Base-by-base conservation (phyloP, 2,888 invertebrate species). In the Meliscaeva auricollis region DNA sequence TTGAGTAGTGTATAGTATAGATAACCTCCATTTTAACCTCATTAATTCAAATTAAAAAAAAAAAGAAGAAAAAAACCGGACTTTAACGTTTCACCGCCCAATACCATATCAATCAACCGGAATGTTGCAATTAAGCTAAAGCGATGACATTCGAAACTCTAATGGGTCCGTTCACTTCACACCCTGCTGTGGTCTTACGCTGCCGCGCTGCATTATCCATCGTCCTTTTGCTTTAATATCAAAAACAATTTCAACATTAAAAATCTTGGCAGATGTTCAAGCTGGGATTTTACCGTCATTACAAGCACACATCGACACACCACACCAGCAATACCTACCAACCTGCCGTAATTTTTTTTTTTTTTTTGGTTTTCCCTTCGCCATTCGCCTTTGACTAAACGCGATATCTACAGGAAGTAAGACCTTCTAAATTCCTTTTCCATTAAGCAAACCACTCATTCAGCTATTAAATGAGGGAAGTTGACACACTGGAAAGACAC, bases 231-330 rank as follows among this genome's bases (percentile, higher is more conserved):
- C n/a, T n/a, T n/a, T 20, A 17, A 41, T 38, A 66, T 41, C 64
- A 54, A 38, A 38, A 68, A 68, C 38, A 41, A 70, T 70, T 41
- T 58, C 62, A 80, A 17, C 72, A 72, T 75, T 62, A 81, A 85
- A 38, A 85, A 85, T 85, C 81, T 85, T 80, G 85, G 76, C 85
- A 85, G 85, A 85, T 85, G 85, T 85, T 81, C 85, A 85, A 85
- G 81, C 81, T 77, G 81, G 73, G 85, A 85, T 81, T 81, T 77
- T 58, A 69, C 73, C 85, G 56, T 81, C 81, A 85, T 85, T 85
- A 81, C 68, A 50, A 68, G 56, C 44, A 66, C 70, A 50, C 70
- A 79, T 52, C 66, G 72, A 22, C 64, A 73, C 48, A 62, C 73
- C 68, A n/a, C 54, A 52, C 58, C 66, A 20, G 44, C 68, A 83